These are phyloP conservation scores for Salarias fasciatus DNA, from an alignment of 2,797 vertebrate genomes.

Conservation along the genomic window DNA sequence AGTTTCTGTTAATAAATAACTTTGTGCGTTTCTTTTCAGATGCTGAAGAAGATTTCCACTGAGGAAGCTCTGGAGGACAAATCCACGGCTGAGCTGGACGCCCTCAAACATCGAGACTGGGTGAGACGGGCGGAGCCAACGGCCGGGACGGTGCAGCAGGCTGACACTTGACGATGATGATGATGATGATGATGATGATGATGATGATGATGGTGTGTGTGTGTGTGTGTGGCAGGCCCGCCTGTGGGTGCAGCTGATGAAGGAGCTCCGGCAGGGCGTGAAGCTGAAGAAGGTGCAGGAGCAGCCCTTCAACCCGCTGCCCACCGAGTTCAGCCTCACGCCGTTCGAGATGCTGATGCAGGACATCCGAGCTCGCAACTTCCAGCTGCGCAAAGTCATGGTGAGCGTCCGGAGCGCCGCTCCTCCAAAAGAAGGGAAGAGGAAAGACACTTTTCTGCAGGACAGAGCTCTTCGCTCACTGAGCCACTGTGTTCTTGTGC, in stretches of 20 bases:
- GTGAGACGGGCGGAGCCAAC: constrained; percentile 76
- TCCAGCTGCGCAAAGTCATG: constrained; percentile 97
- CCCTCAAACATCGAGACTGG: constrained; percentile 92
- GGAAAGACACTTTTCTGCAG: too few relatives aligned
- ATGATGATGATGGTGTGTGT: constrained; percentile 15
- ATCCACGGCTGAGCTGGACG: constrained; percentile 85
- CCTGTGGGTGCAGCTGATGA: constrained; percentile 97
- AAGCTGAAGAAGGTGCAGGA: constrained; percentile 97
- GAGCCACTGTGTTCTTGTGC: too few relatives aligned
- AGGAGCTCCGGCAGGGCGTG: constrained; percentile 93
- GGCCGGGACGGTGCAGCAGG: not conserved
- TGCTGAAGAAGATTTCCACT: constrained; percentile 89
- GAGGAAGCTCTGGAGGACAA: constrained; percentile 82
- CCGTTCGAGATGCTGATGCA: constrained; percentile 99
- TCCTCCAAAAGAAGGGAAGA: too few relatives aligned
- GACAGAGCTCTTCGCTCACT: too few relatives aligned
- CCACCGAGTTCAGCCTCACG: constrained; percentile 95
- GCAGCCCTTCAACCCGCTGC: constrained; percentile 91
- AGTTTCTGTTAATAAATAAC: not conserved
- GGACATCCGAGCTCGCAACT: constrained; percentile 92
- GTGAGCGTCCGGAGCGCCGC: constrained; percentile 82
- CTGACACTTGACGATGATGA: constrained; percentile 1
- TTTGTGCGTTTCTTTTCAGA: constrained; percentile 77
- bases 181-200: not conserved
- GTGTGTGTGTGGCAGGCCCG: constrained; percentile 81